Evolutionary conservation across 2,888 invertebrate species (phyloP).

Genomic region (Nysson spinosus): DNA sequence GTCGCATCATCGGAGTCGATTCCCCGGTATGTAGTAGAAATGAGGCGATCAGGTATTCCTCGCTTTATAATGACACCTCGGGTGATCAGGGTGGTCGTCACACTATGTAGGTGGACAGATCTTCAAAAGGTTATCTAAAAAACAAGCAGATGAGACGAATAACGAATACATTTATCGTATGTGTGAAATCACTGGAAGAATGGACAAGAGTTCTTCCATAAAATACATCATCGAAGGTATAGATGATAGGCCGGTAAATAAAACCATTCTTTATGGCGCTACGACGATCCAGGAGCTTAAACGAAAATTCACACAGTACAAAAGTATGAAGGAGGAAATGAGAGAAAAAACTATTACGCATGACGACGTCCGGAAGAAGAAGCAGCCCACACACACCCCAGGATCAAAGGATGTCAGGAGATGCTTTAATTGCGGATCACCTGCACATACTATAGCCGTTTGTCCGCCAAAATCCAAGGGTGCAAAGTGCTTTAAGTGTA

Average conservation of each 20-base stretch:
- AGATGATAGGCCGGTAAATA: constrained; percentile 29
- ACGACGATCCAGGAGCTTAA: not conserved
- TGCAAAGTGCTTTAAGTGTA: constrained; percentile 11
- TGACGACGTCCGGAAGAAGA: not conserved
- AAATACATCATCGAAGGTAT: constrained; percentile 46
- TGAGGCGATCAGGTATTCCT: too few relatives aligned
- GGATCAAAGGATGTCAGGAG: not conserved
- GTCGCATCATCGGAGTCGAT: too few relatives aligned
- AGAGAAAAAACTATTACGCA: not conserved
- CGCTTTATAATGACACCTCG: too few relatives aligned
- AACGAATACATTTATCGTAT: constrained; percentile 43
- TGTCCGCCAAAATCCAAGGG: constrained; percentile 27
- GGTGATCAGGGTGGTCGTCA: not conserved
- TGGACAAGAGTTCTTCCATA: constrained; percentile 43
- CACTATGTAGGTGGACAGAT: not conserved
- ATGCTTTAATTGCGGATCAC: constrained; percentile 39
- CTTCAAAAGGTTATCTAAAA: too few relatives aligned
- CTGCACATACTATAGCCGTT: constrained; percentile 21
- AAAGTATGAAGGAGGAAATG: not conserved
- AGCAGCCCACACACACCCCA: not conserved
- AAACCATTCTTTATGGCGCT: not conserved
- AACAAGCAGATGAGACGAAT: constrained; percentile 13
- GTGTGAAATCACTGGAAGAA: constrained; percentile 32
- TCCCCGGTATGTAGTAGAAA: too few relatives aligned
- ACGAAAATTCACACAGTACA: not conserved